phyloP scores from a whole-genome alignment of 2,113 vertebrate species.

The Taxidea taxus region DNA sequence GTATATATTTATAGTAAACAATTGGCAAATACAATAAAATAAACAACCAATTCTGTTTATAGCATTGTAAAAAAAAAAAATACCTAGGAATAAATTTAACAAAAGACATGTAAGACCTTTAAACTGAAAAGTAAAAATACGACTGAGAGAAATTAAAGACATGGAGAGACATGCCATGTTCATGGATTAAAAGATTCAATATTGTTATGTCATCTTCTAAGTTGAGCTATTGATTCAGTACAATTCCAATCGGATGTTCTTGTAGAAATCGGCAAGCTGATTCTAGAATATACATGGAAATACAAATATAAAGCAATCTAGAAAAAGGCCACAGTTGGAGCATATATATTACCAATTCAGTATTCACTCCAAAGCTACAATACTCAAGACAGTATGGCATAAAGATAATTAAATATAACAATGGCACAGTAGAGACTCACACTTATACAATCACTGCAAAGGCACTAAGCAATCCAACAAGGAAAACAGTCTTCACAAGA shows the following conservation, averaged over 20 bases:
- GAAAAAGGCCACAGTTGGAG: neutral
- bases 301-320: constrained; percentile 11
- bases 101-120: neutral
- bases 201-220: neutral
- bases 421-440: neutral
- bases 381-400: neutral
- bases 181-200: neutral
- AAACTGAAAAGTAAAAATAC: neutral
- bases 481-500: neutral
- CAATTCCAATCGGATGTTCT: constrained; percentile 34
- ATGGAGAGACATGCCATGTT: neutral
- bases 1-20: neutral
- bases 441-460: neutral
- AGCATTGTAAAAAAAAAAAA: neutral
- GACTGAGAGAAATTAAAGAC: neutral
- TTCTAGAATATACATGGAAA: neutral
- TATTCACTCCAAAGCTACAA: neutral
- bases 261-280: neutral
- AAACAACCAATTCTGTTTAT: neutral
- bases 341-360: neutral
- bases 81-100: neutral
- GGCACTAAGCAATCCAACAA: neutral
- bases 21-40: neutral
- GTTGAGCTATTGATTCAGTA: neutral
- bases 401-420: neutral